Percentiles rank a stretch among this genome's conserved stretches.
phyloP scores from a whole-genome alignment of 2,888 invertebrate species.

The Limenitis camilla region DNA sequence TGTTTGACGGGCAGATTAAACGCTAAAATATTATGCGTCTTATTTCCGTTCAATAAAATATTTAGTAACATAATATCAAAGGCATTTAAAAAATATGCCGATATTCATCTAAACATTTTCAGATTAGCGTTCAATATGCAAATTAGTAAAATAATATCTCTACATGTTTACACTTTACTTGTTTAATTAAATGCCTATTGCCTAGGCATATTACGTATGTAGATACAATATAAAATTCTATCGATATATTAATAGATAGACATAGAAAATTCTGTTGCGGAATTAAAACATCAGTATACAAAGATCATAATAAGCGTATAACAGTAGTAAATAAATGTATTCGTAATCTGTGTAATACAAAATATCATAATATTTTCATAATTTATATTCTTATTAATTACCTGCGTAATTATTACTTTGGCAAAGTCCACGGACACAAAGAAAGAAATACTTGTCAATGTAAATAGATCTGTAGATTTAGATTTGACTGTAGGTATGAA shows the following conservation, averaged over 20 bases:
- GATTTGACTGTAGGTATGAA: conserved; percentile 9
- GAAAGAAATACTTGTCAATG: background rate
- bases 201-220: background rate
- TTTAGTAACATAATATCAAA: conserved; percentile 31
- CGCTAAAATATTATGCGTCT: conserved; percentile 14
- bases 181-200: conserved; percentile 3
- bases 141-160: conserved; percentile 33
- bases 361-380: no score
- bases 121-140: conserved; percentile 37
- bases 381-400: no score
- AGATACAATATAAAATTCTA: background rate
- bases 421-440: background rate
- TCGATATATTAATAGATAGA: no score
- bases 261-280: no score
- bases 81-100: conserved; percentile 36
- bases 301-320: no score
- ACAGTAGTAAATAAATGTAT: no score
- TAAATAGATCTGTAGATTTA: conserved; percentile 1
- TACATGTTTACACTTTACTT: conserved; percentile 13
- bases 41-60: conserved; percentile 21
- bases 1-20: conserved; percentile 62
- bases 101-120: conserved; percentile 36
- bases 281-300: no score
- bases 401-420: background rate
- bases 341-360: no score